Base-by-base conservation (phyloP, 1,140 invertebrate species). In the Plectus sambesii region DNA sequence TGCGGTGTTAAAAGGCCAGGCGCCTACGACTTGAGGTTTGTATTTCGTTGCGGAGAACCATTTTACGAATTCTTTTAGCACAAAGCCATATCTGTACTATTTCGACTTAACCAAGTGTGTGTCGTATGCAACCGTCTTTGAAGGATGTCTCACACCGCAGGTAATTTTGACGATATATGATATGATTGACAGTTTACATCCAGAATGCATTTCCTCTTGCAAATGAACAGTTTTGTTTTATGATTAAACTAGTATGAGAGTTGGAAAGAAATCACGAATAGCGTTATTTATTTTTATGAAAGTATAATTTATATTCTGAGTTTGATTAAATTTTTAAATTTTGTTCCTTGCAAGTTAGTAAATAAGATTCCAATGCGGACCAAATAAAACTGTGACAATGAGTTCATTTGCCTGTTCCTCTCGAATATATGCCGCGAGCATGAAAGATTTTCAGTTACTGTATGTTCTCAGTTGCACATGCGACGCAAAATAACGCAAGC, bases 101-200 rank as follows among this genome's bases (percentile, higher is more conserved):
- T 89, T 90, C 66, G 81, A 90, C 72, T 72, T 90, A 37, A 78
- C 79, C 1, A 75, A 81, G 70, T 92, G 87, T 70, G 62, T 81
- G 2, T 72, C 74, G 26, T 60, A 62, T 36, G 78, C 82, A 0
- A 75, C 77, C 4, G 78, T 82, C 1, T 74, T 83, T n/a, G 77
- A 75, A 8, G 84, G 84, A 2, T 94, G 88, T 67, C 74, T 78
- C 1, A 92, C 87, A 1, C 78, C 81, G 8, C 85, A 92, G 76
- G 84, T 83, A 33, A 15, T n/a, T n/a, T n/a, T n/a, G n/a, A n/a
- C n/a, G n/a, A n/a, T n/a, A n/a, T n/a, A n/a, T n/a, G n/a, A n/a
- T n/a, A n/a, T n/a, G n/a, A n/a, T n/a, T n/a, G n/a, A n/a, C n/a
- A n/a, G n/a, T n/a, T n/a, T n/a, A n/a, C n/a, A n/a, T n/a, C n/a